Evolutionary conservation across 2,113 vertebrate genomes (phyloP).

Genomic region (Anguilla rostrata): DNA sequence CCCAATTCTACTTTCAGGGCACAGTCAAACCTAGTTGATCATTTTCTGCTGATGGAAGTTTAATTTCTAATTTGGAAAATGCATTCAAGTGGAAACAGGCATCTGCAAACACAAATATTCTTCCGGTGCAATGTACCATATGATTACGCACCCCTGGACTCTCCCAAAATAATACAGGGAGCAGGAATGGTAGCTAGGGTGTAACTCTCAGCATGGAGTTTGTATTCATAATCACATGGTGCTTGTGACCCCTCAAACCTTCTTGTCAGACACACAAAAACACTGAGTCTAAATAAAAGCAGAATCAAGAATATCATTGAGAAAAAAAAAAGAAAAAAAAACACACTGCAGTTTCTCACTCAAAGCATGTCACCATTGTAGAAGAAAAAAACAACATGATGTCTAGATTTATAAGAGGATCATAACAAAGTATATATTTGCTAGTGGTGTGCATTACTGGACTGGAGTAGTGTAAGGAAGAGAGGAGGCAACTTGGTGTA

Average conservation of each 20-base stretch:
- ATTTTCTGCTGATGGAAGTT: no score
- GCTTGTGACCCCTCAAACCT: not conserved
- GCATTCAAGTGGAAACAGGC: not conserved
- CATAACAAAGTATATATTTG: not conserved
- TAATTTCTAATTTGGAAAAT: no score
- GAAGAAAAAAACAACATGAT: no score
- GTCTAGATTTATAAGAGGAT: no score
- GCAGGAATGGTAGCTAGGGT: not conserved
- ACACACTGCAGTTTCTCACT: not conserved
- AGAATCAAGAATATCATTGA: no score
- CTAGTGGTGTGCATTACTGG: no score
- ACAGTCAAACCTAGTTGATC: not conserved
- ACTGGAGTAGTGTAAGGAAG: no score
- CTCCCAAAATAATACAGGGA: not conserved
- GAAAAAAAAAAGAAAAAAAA: not conserved
- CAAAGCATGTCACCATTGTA: not conserved
- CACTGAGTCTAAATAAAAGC: no score
- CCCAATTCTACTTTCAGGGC: not conserved
- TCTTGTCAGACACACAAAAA: no score
- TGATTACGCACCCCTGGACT: no score
- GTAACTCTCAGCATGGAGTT: not conserved
- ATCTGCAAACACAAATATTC: not conserved
- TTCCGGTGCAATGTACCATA: not conserved
- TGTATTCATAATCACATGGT: not conserved
- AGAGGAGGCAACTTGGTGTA: no score